Evolutionary conservation across 2,888 invertebrate genomes (phyloP).

Genomic region (Acrobasis consociella): DNA sequence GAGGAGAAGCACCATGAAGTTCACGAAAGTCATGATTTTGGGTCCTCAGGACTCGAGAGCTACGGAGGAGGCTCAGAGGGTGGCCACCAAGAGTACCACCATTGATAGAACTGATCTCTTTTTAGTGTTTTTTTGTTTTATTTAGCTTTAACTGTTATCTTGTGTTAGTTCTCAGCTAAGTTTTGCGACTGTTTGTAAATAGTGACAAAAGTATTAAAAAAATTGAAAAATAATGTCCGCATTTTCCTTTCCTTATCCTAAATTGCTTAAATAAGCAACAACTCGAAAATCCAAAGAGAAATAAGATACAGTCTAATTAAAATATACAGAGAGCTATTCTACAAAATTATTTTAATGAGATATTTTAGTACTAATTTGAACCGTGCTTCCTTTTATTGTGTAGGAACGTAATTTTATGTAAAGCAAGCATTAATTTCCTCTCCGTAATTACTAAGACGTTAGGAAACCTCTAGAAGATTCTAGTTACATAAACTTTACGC

Average conservation of each 20-base stretch:
- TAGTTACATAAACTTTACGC: slow-evolving; percentile 50
- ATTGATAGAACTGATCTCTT: slow-evolving; percentile 79
- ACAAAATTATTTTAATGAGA: neutral
- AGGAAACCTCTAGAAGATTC: slow-evolving; percentile 42
- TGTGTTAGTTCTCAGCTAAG: slow-evolving; percentile 68
- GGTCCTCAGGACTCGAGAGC: slow-evolving; percentile 32
- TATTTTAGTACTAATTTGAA: neutral
- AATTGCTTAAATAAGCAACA: too few species aligned
- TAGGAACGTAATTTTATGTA: neutral
- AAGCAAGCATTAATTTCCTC: slow-evolving; percentile 43
- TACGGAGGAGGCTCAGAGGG: slow-evolving; percentile 45
- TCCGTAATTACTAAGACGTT: slow-evolving; percentile 44
- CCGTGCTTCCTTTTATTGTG: neutral
- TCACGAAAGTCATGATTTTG: slow-evolving; percentile 36
- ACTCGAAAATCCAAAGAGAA: neutral
- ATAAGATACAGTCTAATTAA: neutral
- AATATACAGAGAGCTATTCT: neutral
- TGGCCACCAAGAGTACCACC: slow-evolving; percentile 64
- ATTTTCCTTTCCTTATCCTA: neutral
- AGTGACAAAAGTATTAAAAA: slow-evolving; percentile 78
- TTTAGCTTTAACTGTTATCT: slow-evolving; percentile 78
- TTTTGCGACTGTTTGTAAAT: slow-evolving; percentile 72
- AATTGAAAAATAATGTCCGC: slow-evolving; percentile 49
- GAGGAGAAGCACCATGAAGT: slow-evolving; percentile 50
- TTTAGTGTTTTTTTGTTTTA: slow-evolving; percentile 42